Evolutionary conservation across 2,113 vertebrate genomes (phyloP).

Genomic region (Corydoras maculifer): DNA sequence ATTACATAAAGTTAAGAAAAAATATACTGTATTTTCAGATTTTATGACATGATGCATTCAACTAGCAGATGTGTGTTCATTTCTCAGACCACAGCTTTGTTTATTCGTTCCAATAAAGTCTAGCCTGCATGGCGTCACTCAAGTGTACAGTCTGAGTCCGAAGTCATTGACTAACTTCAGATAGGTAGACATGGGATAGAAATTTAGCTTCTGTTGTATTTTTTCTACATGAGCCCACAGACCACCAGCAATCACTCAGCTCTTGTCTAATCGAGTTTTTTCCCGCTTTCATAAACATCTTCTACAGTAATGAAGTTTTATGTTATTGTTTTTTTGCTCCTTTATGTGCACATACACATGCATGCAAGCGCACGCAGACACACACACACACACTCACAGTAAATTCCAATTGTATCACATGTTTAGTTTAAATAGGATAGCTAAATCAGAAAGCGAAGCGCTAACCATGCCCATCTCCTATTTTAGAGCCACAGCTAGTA

Average conservation of each 20-base stretch:
- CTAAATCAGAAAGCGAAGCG: too few species aligned
- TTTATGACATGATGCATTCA: neutral
- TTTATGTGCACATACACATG: too few species aligned
- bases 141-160: neutral
- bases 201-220: conserved; percentile 4
- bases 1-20: too few species aligned
- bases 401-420: too few species aligned
- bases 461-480: too few species aligned
- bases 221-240: neutral
- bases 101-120: conserved; percentile 8
- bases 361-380: neutral
- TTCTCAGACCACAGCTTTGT: neutral
- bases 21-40: too few species aligned
- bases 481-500: too few species aligned
- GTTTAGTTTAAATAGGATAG: too few species aligned
- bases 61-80: neutral
- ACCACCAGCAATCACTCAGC: conserved; percentile 12
- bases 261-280: neutral
- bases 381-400: neutral
- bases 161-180: conserved; percentile 5
- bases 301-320: neutral
- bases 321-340: neutral
- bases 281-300: neutral
- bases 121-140: neutral
- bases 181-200: neutral